Evolutionary conservation across 2,888 invertebrate genomes (phyloP).

Genomic region (Electrophaes corylata): DNA sequence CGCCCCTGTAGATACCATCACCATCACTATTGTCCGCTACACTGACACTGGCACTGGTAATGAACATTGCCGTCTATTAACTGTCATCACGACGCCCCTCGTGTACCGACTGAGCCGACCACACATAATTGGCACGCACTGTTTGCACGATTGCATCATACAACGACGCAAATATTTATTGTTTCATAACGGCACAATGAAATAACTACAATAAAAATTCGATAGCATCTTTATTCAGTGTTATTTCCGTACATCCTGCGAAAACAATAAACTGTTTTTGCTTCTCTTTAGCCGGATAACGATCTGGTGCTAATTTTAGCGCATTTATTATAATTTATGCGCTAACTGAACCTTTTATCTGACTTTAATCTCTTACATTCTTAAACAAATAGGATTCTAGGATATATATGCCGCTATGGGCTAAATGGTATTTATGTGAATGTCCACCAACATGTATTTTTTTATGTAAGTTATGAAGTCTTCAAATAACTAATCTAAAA

Average conservation of each 20-base stretch:
- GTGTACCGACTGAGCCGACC: constrained; percentile 13
- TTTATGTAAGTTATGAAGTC: no score
- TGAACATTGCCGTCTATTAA: constrained; percentile 29
- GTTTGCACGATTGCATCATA: constrained; percentile 38
- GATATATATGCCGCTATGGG: no score
- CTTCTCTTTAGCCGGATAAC: constrained; percentile 17
- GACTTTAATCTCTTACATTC: background rate
- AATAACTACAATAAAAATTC: constrained; percentile 31
- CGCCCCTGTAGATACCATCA: constrained; percentile 58
- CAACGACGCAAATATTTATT: constrained; percentile 34
- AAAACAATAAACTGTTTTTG: constrained; percentile 41
- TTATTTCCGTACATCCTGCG: constrained; percentile 46
- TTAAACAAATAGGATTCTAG: background rate
- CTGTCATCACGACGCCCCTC: constrained; percentile 27
- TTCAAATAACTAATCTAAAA: no score
- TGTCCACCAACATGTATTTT: no score
- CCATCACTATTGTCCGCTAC: constrained; percentile 53
- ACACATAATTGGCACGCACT: constrained; percentile 35
- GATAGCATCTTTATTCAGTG: constrained; percentile 29
- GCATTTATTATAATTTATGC: background rate
- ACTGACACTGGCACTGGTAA: constrained; percentile 58
- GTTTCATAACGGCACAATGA: constrained; percentile 33
- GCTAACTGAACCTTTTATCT: background rate
- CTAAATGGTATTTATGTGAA: no score
- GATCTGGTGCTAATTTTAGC: constrained; percentile 28